These are phyloP conservation scores for Arothron firmamentum DNA, from an alignment of 2,113 vertebrate species.

Conservation along the genomic window DNA sequence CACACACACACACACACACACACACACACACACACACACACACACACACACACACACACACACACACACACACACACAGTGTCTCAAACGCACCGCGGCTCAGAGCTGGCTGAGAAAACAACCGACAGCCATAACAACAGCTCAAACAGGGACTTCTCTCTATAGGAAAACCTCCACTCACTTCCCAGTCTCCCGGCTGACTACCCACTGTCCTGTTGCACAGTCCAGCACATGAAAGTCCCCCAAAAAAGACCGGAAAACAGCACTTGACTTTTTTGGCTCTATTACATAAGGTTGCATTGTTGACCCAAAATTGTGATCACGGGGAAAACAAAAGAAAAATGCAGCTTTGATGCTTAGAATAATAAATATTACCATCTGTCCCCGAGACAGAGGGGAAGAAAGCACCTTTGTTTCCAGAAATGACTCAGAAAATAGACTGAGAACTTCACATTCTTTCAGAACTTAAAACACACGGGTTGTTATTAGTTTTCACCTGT, in stretches of 20 bases:
- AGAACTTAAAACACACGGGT: constrained; percentile 21
- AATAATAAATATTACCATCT: constrained; percentile 73
- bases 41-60: constrained; percentile 13
- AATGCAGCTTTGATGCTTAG: constrained; percentile 71
- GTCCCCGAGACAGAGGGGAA: constrained; percentile 46
- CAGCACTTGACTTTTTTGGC: constrained; percentile 62
- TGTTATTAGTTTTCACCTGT: constrained; percentile 48
- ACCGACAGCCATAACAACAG: constrained; percentile 64
- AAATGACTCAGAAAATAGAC: constrained; percentile 47
- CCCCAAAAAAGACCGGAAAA: constrained; percentile 66
- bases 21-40: constrained; percentile 26
- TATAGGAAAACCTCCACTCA: constrained; percentile 60
- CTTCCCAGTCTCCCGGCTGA: constrained; percentile 60
- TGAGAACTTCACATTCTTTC: constrained; percentile 34
- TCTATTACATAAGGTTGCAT: constrained; percentile 56
- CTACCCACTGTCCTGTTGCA: constrained; percentile 58
- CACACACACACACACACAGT: constrained; percentile 29
- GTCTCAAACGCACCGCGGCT: constrained; percentile 35
- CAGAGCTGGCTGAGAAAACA: constrained; percentile 70
- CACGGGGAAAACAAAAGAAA: constrained; percentile 54
- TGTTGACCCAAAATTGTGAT: constrained; percentile 58
- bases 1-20: constrained; percentile 32
- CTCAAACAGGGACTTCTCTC: constrained; percentile 55
- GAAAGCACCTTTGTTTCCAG: constrained; percentile 65
- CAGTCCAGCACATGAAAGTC: constrained; percentile 66